These are phyloP conservation scores for Melanostoma mellinum DNA, from an alignment of 2,888 invertebrate species.

Conservation along the genomic window DNA sequence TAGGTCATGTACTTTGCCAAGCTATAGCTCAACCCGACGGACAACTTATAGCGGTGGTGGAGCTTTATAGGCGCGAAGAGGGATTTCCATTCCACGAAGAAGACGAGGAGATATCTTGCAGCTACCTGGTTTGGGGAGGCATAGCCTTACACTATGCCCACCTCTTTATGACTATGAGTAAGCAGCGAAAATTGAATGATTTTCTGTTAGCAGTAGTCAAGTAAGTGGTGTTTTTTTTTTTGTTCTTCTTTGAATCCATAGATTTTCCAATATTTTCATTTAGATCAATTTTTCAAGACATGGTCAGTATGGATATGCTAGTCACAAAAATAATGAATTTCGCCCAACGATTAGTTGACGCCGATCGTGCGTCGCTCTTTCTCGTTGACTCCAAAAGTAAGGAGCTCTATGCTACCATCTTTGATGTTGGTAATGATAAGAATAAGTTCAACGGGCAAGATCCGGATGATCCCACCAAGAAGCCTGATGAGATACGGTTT, in stretches of 20 bases:
- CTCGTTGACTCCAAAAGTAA: slow-evolving; percentile 88
- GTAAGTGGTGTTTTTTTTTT: slow-evolving; percentile 83
- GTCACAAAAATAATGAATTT: slow-evolving; percentile 93
- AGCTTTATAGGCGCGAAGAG: slow-evolving; percentile 85
- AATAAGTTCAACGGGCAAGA: slow-evolving; percentile 65
- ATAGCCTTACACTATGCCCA: slow-evolving; percentile 87
- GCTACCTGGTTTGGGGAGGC: slow-evolving; percentile 88
- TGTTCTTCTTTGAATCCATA: not conserved
- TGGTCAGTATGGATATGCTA: slow-evolving; percentile 91
- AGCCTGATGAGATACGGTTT: slow-evolving; percentile 85
- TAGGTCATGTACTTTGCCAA: slow-evolving; percentile 84
- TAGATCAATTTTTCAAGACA: slow-evolving; percentile 94
- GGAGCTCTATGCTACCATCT: slow-evolving; percentile 91
- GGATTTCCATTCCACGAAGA: slow-evolving; percentile 84
- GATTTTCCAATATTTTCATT: no score
- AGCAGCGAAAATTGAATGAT: slow-evolving; percentile 88
- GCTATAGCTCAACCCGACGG: slow-evolving; percentile 86
- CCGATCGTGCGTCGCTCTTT: slow-evolving; percentile 92
- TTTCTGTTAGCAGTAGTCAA: slow-evolving; percentile 91
- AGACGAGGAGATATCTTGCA: slow-evolving; percentile 87
- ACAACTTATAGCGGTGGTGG: slow-evolving; percentile 86
- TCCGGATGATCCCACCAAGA: slow-evolving; percentile 77
- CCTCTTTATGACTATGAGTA: slow-evolving; percentile 87
- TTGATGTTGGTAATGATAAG: slow-evolving; percentile 85
- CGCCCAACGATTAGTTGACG: slow-evolving; percentile 90